A percentile compares a stretch with the other conserved stretches of the same genome.
Evolutionary conservation across 2,797 vertebrate species (phyloP).

Genomic region (Sebastiscus tertius): DNA sequence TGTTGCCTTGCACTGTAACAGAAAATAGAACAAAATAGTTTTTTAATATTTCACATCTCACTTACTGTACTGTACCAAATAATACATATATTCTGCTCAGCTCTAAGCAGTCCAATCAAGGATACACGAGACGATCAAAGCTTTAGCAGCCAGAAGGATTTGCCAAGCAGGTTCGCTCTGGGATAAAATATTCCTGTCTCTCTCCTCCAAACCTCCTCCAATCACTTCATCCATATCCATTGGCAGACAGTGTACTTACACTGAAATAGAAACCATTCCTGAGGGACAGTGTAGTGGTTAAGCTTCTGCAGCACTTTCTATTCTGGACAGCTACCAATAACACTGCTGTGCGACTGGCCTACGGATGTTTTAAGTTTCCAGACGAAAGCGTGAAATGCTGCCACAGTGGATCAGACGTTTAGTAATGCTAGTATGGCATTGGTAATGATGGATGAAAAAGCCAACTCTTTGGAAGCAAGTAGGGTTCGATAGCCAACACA

Average conservation of each 20-base stretch:
- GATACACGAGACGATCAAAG: constrained; percentile 12
- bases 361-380: constrained; percentile 30
- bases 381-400: background rate
- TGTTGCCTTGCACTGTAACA: background rate
- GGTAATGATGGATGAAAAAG: background rate
- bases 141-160: constrained; percentile 11
- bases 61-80: background rate
- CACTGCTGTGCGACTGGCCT: background rate
- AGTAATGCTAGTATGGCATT: background rate
- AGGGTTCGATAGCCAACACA: background rate
- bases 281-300: constrained; percentile 35
- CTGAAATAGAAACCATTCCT: constrained; percentile 63
- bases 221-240: constrained; percentile 65
- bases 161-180: constrained; percentile 34
- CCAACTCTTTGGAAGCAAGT: background rate
- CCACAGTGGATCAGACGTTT: background rate
- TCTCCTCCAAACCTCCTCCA: constrained; percentile 33
- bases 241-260: constrained; percentile 45
- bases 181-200: constrained; percentile 39
- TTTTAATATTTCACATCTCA: background rate
- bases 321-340: constrained; percentile 35
- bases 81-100: background rate
- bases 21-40: background rate
- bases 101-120: constrained; percentile 6
- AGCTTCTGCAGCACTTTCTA: constrained; percentile 38